Evolutionary conservation across 2,888 invertebrate genomes (phyloP), one percentile per base, ranked within the genome.

Genomic region (Lasioglossum calceatum): DNA sequence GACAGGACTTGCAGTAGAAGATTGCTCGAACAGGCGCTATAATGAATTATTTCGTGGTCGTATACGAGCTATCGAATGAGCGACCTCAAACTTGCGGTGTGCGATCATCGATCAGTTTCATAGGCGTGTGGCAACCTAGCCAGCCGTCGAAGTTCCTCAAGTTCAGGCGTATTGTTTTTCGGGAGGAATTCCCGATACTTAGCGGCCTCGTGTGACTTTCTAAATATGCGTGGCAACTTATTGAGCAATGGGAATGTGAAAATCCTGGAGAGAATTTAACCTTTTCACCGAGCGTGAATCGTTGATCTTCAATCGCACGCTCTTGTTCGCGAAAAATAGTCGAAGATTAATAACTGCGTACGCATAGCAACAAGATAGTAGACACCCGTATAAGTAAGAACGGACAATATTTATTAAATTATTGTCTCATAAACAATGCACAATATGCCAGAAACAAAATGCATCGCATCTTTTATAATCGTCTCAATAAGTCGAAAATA

Each of bases 221-320:
- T 77, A 77, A 83, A 73, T 32, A n/a, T 64, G 61, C n/a, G n/a
- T 39, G 14, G 27, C 14, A 67, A 74, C 39, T 75, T 50, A 47
- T 71, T 50, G 74, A 50, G 74, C 77, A 75, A 84, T 32, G 58
- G 27, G 67, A 84, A 78, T 84, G 85, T 42, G 78, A 77, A 84
- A 84, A 84, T 58, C 61, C 73, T 8, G n/a, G 23, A 23, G 74
- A 50, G 74, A 84, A 84, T 84, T n/a, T 84, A 80, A 86, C 77
- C 76, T 80, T 86, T 78, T 50, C 77, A 36, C 27, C 23, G 10
- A 54, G 16, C 64, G 58, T 39, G 84, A 70, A 36, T 74, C 58
- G 74, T 23, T 71, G 47, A 74, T 75, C 39, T 54, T 82, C 39
- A 54, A 74, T 47, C 44, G 67, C 23, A 36, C 54, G 44, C 32